Base-by-base conservation (phyloP, 2,888 invertebrate genomes). In the Nymphalis c-album region DNA sequence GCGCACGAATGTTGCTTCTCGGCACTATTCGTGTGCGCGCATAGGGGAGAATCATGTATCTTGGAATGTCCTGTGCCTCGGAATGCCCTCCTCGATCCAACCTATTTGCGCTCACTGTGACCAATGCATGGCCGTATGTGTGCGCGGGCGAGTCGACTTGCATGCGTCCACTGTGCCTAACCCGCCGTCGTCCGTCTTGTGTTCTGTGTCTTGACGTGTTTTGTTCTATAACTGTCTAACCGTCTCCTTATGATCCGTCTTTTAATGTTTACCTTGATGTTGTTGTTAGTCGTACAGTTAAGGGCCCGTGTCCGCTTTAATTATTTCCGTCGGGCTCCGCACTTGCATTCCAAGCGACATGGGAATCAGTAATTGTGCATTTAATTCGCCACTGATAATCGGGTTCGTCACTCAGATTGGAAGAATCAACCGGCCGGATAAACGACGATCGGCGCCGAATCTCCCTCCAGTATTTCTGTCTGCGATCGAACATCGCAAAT, bases 31-130 rank as follows among this genome's bases (percentile, higher is more conserved):
- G 86, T 81, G 80, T 88, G 85, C 90, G 89, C 88, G 86, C 85
- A 85, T 86, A 88, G 90, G 92, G 93, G 92, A 93, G 90, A 87
- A 91, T 92, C 92, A 91, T 93, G 92, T 93, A 93, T 93, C 93
- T 93, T 93, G 93, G 93, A 93, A 93, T 93, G 93, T 92, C 92
- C 90, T 92, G 93, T 93, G 92, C 93, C 93, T 93, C 93, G 93
- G 93, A 93, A 93, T 93, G 93, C 92, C 92, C 91, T 91, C 92
- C 92, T 92, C 89, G 87, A 87, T 84, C 87, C 87, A 87, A 86
- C 85, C 86, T 83, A 77, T 83, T 83, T 85, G 84, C 85, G 88
- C 87, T 87, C 87, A 82, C 80, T 86, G 85, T 88, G 80, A 85
- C 85, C 88, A 85, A 79, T 90, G 90, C 91, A 90, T 90, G 90